Evolutionary conservation across 2,113 vertebrate genomes (phyloP).

Genomic region (Xiphophorus couchianus): DNA sequence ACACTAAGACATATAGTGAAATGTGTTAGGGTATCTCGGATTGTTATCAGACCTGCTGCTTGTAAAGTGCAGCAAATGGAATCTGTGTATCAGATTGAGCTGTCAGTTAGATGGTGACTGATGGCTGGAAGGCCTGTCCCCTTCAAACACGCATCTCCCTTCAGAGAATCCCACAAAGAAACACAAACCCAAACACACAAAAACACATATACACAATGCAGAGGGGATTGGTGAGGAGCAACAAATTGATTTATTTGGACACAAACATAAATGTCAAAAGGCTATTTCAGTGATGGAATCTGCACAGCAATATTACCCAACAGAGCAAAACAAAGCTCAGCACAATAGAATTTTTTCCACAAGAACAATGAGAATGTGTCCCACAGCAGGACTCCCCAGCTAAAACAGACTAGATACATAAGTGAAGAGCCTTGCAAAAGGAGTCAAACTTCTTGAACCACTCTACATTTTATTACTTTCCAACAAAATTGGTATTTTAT

Average conservation of each 20-base stretch:
- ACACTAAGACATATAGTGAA: constrained; percentile 22
- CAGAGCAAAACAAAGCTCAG: constrained; percentile 12
- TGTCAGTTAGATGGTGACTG: constrained; percentile 73
- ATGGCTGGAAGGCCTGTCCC: constrained; percentile 61
- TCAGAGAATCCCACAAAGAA: constrained; percentile 12
- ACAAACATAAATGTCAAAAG: constrained; percentile 54
- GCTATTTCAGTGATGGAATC: constrained; percentile 37
- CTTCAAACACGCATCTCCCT: constrained; percentile 42
- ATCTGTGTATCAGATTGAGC: constrained; percentile 74
- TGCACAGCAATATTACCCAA: background rate
- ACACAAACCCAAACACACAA: background rate
- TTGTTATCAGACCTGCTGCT: constrained; percentile 57
- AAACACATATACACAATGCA: background rate
- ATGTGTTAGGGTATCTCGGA: constrained; percentile 41
- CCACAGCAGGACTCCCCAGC: background rate
- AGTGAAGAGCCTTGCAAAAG: background rate
- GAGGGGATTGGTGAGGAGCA: background rate
- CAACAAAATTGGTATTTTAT: too few species aligned
- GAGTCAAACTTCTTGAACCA: background rate
- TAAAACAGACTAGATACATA: background rate
- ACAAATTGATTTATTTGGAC: constrained; percentile 30
- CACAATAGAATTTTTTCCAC: background rate
- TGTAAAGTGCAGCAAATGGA: constrained; percentile 69
- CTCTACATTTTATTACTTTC: background rate
- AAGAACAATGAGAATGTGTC: background rate